Evolutionary conservation across 2,113 vertebrate genomes (phyloP), one percentile per base, ranked within the genome.

Genomic region (Mesitornis unicolor): DNA sequence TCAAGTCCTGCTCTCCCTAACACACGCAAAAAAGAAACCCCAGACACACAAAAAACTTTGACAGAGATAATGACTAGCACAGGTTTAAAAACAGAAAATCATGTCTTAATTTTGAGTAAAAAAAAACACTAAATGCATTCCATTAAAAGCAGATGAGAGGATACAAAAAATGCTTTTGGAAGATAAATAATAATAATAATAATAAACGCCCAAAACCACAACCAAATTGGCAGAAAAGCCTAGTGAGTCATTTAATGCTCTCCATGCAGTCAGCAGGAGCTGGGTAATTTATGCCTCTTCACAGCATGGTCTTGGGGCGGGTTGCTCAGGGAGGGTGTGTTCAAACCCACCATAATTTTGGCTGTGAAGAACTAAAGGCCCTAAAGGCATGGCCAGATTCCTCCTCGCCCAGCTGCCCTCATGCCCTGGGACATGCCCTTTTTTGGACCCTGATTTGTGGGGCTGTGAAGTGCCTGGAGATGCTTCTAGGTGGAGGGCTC

Each of bases 211-310:
- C 9, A 5, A 8, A 1, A 33, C 2, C 8, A 51, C 42, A 69
- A 54, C 33, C 10, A 69, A 89, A 87, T 42, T 84, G 80, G 61
- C 65, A 95, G 69, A 89, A 93, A 91, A 87, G 45, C 51, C 53
- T 75, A 59, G 43, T 89, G 89, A 95, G 71, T 91, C 56, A 95
- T 90, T 93, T 88, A 86, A 76, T 59, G 48, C 38, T 93, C 71
- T 64, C 76, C 2, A 2, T 20, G 28, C 63, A 95, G 54, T 29
- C 5, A 1, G 59, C 47, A 78, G 82, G 47, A 86, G 50, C 43
- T 74, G 53, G 50, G 56, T 74, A 83, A 90, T 53, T 38, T 51
- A n/a, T 60, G 31, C 10, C 40, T 71, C 73, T 63, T 75, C 9
- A n/a, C 51, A 84, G 73, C 35, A 48, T 0, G 10, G 54, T 60